Evolutionary conservation across 2,888 invertebrate species (phyloP).

Genomic region (Anaspis maculata): DNA sequence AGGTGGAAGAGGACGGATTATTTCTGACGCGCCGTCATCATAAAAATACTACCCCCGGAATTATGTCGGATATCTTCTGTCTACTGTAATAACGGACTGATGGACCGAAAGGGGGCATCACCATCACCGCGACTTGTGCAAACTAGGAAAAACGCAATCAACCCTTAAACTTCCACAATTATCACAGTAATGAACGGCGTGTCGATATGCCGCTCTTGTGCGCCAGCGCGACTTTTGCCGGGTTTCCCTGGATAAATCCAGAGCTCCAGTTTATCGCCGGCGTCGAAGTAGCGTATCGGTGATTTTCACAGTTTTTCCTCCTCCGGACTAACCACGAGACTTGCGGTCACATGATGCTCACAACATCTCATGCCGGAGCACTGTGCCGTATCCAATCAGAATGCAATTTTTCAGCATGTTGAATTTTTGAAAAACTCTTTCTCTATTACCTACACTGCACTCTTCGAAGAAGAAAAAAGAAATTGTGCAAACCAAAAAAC

Average conservation of each 20-base stretch:
- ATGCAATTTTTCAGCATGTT: too few species aligned
- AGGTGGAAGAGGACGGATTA: too few species aligned
- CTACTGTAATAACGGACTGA: too few species aligned
- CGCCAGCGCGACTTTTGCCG: constrained; percentile 30
- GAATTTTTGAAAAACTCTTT: too few species aligned
- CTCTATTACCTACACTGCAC: too few species aligned
- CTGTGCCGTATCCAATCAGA: too few species aligned
- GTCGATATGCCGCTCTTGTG: constrained; percentile 22
- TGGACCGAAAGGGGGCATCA: too few species aligned
- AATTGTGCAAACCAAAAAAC: too few species aligned
- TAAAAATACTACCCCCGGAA: too few species aligned
- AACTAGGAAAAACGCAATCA: constrained; percentile 25
- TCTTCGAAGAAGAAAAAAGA: too few species aligned
- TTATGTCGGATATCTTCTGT: too few species aligned
- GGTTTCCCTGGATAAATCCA: constrained; percentile 31
- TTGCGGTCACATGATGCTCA: constrained; percentile 11
- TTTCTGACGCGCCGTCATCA: too few species aligned
- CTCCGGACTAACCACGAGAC: constrained; percentile 11
- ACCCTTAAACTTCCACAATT: constrained; percentile 27
- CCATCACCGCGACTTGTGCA: constrained; percentile 7
- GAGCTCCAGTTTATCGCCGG: constrained; percentile 31
- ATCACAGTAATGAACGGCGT: constrained; percentile 27
- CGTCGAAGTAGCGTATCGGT: constrained; percentile 24
- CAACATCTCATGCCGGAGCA: not conserved
- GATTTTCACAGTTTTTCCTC: constrained; percentile 20